phyloP scores from a whole-genome alignment of 2,797 vertebrate species.

The Acomys russatus region DNA sequence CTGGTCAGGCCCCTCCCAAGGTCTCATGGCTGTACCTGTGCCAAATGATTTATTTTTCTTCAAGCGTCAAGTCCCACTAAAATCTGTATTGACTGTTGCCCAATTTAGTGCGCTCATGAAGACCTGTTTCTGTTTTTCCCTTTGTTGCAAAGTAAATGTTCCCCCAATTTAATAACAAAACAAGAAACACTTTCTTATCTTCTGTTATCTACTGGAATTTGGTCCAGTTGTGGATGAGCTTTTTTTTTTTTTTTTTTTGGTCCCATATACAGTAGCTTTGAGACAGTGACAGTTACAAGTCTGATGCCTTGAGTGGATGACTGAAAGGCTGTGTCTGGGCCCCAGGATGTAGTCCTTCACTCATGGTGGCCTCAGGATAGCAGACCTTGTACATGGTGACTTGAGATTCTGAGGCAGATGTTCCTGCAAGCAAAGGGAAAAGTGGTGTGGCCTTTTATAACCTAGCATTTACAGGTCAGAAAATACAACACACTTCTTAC shows the following conservation, averaged over 20 bases:
- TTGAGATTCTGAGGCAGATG: background rate
- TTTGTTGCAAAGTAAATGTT: background rate
- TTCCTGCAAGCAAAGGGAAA: background rate
- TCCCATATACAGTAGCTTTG: background rate
- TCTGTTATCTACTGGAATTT: conserved; percentile 4
- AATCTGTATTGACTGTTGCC: background rate
- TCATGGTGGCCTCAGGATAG: background rate
- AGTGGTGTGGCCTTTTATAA: background rate
- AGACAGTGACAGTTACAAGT: background rate
- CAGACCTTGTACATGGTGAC: background rate
- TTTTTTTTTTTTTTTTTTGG: background rate
- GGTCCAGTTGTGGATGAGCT: background rate
- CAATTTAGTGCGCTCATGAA: background rate
- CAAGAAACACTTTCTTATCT: conserved; percentile 4
- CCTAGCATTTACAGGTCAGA: background rate
- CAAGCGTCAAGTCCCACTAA: background rate
- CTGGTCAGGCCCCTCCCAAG: background rate
- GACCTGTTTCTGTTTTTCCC: background rate
- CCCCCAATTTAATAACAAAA: conserved; percentile 37
- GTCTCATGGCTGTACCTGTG: background rate
- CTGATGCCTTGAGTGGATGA: background rate
- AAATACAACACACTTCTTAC: background rate
- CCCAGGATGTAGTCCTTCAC: background rate
- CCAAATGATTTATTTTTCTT: conserved; percentile 1
- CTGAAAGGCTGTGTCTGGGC: background rate